These are phyloP conservation scores for Zaprionus vittiger DNA, from an alignment of 1,140 invertebrate genomes.

Conservation along the genomic window DNA sequence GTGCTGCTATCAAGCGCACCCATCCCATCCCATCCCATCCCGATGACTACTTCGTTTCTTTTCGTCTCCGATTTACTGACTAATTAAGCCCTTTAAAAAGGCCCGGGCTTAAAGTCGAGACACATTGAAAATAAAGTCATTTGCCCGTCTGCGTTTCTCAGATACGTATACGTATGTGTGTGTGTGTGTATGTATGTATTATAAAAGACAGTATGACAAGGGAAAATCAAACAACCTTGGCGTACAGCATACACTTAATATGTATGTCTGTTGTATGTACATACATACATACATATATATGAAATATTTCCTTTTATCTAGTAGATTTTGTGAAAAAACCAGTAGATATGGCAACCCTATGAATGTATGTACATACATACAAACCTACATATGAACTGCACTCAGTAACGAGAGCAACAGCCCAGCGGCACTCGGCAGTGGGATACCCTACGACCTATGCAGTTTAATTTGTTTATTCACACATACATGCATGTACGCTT, in stretches of 20 bases:
- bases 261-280: background rate
- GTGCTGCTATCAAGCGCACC: constrained; percentile 23
- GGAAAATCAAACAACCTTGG: background rate
- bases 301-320: no score
- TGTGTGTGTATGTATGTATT: background rate
- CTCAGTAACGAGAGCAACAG: no score
- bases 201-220: constrained; percentile 10
- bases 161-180: background rate
- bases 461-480: no score
- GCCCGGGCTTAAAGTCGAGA: constrained; percentile 14
- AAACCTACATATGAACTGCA: no score
- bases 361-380: no score
- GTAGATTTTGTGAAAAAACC: no score
- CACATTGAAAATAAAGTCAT: constrained; percentile 70
- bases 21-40: constrained; percentile 3
- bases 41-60: constrained; percentile 38
- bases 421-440: no score
- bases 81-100: constrained; percentile 77
- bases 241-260: background rate
- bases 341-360: no score
- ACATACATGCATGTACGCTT: no score
- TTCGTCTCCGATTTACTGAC: constrained; percentile 55
- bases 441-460: no score
- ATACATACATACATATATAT: no score
- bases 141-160: constrained; percentile 38